These are phyloP conservation scores for Erithacus rubecula DNA, from an alignment of 2,797 vertebrate genomes.

Conservation along the genomic window DNA sequence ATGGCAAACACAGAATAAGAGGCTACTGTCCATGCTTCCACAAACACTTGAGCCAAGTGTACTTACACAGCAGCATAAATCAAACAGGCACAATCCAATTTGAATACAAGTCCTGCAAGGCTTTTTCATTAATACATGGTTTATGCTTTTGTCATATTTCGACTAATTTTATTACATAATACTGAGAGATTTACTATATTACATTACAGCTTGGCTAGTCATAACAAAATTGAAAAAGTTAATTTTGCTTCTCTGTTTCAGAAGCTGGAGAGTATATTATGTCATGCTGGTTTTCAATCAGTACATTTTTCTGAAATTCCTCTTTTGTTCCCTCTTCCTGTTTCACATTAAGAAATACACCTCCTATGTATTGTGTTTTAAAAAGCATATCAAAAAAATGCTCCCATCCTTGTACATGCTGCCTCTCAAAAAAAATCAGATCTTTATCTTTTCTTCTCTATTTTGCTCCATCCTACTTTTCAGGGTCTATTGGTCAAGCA, in stretches of 20 bases:
- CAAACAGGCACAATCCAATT: slow-evolving; percentile 51
- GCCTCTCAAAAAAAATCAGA: neutral
- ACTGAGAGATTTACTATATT: slow-evolving; percentile 29
- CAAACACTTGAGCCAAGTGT: neutral
- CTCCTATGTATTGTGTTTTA: neutral
- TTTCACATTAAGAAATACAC: neutral
- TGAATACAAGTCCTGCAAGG: slow-evolving; percentile 22
- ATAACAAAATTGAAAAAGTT: slow-evolving; percentile 29
- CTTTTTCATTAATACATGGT: slow-evolving; percentile 46
- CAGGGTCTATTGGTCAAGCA: neutral
- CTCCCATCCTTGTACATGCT: neutral
- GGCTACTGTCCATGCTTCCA: neutral
- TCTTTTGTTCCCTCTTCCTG: neutral
- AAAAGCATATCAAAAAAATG: neutral
- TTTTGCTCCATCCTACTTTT: neutral
- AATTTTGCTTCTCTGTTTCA: slow-evolving; percentile 32
- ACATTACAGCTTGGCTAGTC: slow-evolving; percentile 19
- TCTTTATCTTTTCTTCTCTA: neutral
- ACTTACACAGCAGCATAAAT: slow-evolving; percentile 29
- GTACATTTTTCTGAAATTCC: neutral
- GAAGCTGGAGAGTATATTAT: neutral
- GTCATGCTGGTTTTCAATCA: neutral
- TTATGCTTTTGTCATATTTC: slow-evolving; percentile 59
- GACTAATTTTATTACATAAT: slow-evolving; percentile 55
- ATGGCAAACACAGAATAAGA: neutral